Percentiles rank a stretch among this genome's conserved stretches.
These are phyloP conservation scores for Trematocara nigrifrons DNA, from an alignment of 2,113 vertebrate species.

Conservation along the genomic window DNA sequence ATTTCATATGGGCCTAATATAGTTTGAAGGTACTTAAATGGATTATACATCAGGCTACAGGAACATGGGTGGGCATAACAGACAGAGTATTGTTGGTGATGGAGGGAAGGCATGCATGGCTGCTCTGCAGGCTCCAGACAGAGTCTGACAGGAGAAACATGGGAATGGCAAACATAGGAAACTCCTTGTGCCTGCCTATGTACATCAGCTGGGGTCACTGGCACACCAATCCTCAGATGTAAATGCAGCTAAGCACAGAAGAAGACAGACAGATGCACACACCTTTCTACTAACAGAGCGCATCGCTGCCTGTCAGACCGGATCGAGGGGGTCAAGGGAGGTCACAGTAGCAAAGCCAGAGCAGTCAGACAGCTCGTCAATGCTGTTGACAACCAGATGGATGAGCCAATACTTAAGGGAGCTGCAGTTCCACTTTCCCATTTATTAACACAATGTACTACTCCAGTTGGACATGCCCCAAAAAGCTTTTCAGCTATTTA, in stretches of 20 bases:
- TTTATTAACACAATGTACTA: conserved; percentile 19
- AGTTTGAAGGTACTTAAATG: conserved; percentile 9
- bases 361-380: conserved; percentile 52
- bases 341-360: conserved; percentile 29
- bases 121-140: conserved; percentile 21
- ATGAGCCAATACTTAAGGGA: conserved; percentile 28
- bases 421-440: neutral
- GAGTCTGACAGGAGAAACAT: conserved; percentile 28
- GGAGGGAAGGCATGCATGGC: conserved; percentile 31
- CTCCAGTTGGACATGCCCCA: neutral
- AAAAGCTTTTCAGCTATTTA: neutral
- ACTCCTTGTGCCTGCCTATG: conserved; percentile 19
- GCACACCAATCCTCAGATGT: conserved; percentile 22
- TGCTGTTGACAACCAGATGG: conserved; percentile 48
- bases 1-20: neutral
- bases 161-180: conserved; percentile 13
- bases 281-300: conserved; percentile 22
- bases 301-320: conserved; percentile 47
- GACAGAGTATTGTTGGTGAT: neutral
- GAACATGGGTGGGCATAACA: neutral
- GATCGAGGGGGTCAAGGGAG: conserved; percentile 34
- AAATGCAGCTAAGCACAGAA: conserved; percentile 16
- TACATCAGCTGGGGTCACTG: conserved; percentile 44
- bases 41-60: conserved; percentile 15
- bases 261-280: conserved; percentile 30